Base-by-base conservation (phyloP, 2,888 invertebrate genomes). In the Leptinotarsa rubiginosa region DNA sequence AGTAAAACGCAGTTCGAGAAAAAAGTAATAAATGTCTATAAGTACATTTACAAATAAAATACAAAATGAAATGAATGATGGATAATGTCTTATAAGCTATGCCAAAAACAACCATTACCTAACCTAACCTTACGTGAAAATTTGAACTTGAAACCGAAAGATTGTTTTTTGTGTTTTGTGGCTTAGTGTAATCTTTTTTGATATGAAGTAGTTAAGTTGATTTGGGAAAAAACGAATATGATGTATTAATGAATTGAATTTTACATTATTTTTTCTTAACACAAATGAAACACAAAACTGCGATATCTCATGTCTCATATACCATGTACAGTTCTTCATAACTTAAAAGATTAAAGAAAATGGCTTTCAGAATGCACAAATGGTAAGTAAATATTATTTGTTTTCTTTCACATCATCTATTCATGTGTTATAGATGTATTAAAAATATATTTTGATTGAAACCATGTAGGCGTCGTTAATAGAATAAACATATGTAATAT, bases 301-400 rank as follows among this genome's bases (percentile, higher is more conserved):
- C 18, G 1, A 41, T 62, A 62, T 62, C 25, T 16, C 41, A 41
- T 62, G 41, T 62, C 25, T 16, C 41, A 16, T 50, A 49, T n/a
- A 67, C 31, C 67, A 67, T 49, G 50, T 50, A 47, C n/a, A 25
- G 22, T 22, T 18, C 25, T 12, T 22, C 31, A 12, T 22, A 22
- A 67, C 10, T 22, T 67, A 22, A 13, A n/a, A 49, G 20, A 25
- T 67, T 22, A 15, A n/a, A 52, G 18, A 41, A 68, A 15, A 76
- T 76, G 76, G 72, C 62, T 47, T 74, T 72, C 49, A 73, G 77
- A 66, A 69, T 73, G 49, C 70, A 73, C 54, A 75, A 77, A 71
- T 77, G 75, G 75, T 75, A 69, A 75, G 72, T 4, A 25, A 2
- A 4, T 59, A 59, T 52, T 59, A 59, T 52, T 25, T 10, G 50